phyloP scores from a whole-genome alignment of 2,113 vertebrate species.

The Mugil cephalus region DNA sequence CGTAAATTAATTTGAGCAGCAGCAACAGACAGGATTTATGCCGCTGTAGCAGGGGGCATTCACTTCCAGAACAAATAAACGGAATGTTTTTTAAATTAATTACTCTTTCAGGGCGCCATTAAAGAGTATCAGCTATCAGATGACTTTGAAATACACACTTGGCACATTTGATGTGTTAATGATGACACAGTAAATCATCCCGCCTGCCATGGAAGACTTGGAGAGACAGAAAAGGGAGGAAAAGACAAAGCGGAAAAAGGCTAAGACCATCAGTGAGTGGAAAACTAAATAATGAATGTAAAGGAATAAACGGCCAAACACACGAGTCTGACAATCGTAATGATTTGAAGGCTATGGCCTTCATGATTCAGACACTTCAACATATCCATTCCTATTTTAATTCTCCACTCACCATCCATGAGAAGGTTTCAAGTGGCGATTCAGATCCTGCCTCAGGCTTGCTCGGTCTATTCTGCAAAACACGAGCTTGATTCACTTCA shows the following conservation, averaged over 20 bases:
- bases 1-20: slow-evolving; percentile 80
- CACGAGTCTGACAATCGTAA: slow-evolving; percentile 3
- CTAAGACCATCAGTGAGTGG: neutral
- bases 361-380: slow-evolving; percentile 37
- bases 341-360: slow-evolving; percentile 44
- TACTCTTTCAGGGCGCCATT: slow-evolving; percentile 75
- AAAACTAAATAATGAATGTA: neutral
- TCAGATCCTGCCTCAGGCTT: slow-evolving; percentile 42
- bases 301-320: slow-evolving; percentile 9
- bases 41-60: slow-evolving; percentile 72
- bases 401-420: slow-evolving; percentile 35
- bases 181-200: slow-evolving; percentile 75
- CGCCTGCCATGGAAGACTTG: slow-evolving; percentile 38
- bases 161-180: slow-evolving; percentile 80
- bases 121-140: slow-evolving; percentile 80
- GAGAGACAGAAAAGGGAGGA: slow-evolving; percentile 14
- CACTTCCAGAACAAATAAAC: slow-evolving; percentile 81
- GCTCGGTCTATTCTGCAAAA: slow-evolving; percentile 39
- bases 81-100: slow-evolving; percentile 80
- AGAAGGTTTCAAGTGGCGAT: slow-evolving; percentile 46
- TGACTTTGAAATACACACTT: slow-evolving; percentile 80
- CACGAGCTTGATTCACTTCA: slow-evolving; percentile 49
- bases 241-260: neutral
- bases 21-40: slow-evolving; percentile 78
- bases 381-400: slow-evolving; percentile 45